A percentile compares a stretch with the other conserved stretches of the same genome.
These are phyloP conservation scores for Montipora capitata DNA, from an alignment of 92 coral and sea anemone genomes.

Conservation along the genomic window DNA sequence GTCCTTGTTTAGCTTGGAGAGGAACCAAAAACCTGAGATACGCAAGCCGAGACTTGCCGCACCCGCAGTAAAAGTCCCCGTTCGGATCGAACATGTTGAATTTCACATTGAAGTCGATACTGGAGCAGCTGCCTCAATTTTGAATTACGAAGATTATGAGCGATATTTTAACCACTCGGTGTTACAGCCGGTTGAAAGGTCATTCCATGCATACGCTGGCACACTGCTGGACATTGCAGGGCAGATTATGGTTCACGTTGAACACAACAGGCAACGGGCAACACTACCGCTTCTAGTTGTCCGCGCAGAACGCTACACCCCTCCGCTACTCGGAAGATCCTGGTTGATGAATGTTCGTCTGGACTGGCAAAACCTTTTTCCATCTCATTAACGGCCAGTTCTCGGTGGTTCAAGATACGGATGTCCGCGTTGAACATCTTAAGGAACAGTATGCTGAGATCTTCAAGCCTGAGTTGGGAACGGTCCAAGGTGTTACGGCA, in stretches of 20 bases:
- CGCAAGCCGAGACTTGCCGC: not conserved
- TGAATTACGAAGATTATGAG: not conserved
- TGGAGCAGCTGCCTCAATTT: not conserved
- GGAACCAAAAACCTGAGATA: not conserved
- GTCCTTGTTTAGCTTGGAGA: not conserved
- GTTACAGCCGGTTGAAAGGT: not conserved
- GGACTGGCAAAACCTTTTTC: too few species aligned
- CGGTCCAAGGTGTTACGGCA: constrained; percentile 17
- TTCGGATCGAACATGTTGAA: not conserved
- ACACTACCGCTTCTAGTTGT: too few species aligned
- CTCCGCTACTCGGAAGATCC: too few species aligned
- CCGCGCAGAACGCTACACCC: too few species aligned
- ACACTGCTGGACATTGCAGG: too few species aligned
- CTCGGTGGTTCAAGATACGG: too few species aligned
- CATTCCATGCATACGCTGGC: too few species aligned
- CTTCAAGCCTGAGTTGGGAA: constrained; percentile 26
- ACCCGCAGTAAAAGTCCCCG: not conserved
- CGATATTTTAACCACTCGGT: not conserved
- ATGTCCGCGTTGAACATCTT: too few species aligned
- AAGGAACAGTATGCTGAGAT: constrained; percentile 13
- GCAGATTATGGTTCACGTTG: too few species aligned
- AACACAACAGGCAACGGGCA: too few species aligned
- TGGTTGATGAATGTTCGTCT: too few species aligned
- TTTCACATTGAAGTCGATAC: not conserved
- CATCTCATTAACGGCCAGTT: too few species aligned